Conservation (phyloP, 2,113 vertebrate genomes). For the Psittacara wagleri region DNA sequence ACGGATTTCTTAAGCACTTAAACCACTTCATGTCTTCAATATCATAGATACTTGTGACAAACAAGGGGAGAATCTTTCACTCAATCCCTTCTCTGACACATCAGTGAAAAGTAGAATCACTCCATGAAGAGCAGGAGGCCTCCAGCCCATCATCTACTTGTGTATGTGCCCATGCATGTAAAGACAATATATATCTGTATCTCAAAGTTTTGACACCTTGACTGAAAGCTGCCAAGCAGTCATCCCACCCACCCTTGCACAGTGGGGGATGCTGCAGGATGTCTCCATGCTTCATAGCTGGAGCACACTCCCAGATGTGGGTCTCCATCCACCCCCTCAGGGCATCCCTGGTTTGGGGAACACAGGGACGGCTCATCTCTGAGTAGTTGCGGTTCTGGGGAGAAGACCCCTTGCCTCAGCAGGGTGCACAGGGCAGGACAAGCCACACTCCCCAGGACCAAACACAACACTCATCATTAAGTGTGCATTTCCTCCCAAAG, state of each 20-base stretch:
- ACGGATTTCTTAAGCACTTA: background rate
- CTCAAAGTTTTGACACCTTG: background rate
- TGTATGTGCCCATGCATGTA: background rate
- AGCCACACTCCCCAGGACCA: background rate
- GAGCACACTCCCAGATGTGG: background rate
- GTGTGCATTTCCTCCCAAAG: background rate
- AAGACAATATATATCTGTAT: background rate
- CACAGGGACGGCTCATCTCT: background rate
- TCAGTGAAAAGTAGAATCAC: background rate
- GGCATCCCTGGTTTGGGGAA: background rate
- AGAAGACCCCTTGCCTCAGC: background rate
- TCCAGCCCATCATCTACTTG: background rate
- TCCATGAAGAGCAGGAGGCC: background rate
- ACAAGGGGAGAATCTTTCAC: fast-evolving
- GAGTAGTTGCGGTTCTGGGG: fast-evolving
- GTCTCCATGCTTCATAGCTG: background rate
- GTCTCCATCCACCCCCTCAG: background rate
- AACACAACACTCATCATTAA: background rate
- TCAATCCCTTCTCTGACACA: background rate
- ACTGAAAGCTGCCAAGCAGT: background rate
- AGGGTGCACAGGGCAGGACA: background rate
- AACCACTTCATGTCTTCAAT: background rate
- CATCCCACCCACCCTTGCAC: background rate
- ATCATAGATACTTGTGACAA: background rate
- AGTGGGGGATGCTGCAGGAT: background rate